Evolutionary conservation across 1,140 invertebrate genomes (phyloP).

Genomic region (Catajapyx aquilonaris): DNA sequence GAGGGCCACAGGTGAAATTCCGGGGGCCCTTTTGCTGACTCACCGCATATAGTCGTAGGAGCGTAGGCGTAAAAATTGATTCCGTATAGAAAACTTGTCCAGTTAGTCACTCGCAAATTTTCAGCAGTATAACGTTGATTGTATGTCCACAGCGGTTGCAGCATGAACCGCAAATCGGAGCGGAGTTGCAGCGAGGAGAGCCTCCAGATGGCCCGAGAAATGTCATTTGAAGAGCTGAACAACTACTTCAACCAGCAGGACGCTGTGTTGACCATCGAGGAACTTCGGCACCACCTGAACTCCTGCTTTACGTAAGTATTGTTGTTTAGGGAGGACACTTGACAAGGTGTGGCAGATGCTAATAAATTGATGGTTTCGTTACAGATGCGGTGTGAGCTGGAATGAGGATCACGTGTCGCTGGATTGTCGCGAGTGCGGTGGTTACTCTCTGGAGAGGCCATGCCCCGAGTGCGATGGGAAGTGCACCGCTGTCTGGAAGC

Average conservation of each 20-base stretch:
- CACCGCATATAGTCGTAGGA: no score
- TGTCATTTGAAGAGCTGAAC: conserved; percentile 8
- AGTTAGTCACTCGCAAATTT: neutral
- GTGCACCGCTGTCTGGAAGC: conserved; percentile 48
- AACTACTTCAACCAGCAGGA: conserved; percentile 13
- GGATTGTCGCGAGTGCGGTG: conserved; percentile 62
- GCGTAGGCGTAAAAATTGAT: neutral
- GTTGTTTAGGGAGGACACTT: neutral
- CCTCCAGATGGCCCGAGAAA: conserved; percentile 1
- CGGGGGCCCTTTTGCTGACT: no score
- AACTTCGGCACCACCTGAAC: conserved; percentile 41
- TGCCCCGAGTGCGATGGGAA: conserved; percentile 55
- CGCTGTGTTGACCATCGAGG: conserved; percentile 42
- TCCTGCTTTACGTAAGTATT: conserved; percentile 44
- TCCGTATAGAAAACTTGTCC: neutral
- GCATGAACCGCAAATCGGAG: conserved; percentile 1
- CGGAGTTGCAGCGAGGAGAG: conserved; percentile 6
- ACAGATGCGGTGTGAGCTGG: conserved; percentile 61
- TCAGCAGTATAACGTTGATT: neutral
- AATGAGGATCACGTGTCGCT: conserved; percentile 52
- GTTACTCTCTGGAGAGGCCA: conserved; percentile 49
- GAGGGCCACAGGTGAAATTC: no score
- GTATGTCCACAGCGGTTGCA: neutral
- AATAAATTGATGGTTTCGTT: conserved; percentile 9
- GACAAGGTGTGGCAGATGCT: neutral